Conservation (phyloP, 2,113 vertebrate species). For the Dermatemys mawii region DNA sequence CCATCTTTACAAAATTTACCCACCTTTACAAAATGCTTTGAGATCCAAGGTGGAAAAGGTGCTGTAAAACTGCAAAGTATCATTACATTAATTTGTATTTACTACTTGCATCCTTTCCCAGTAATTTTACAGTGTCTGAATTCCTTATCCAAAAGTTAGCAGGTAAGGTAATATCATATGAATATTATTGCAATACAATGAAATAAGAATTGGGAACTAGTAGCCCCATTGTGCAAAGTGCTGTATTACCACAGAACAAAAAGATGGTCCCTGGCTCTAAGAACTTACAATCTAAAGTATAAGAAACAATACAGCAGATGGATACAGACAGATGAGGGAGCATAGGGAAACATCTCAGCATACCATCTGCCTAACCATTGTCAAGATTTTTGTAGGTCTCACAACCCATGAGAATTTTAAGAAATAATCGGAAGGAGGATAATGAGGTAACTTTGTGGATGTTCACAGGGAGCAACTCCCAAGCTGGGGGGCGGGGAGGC, state of each 20-base stretch:
- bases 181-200: background rate
- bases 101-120: background rate
- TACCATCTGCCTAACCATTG: background rate
- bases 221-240: background rate
- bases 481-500: background rate
- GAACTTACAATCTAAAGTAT: background rate
- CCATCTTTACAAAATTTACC: background rate
- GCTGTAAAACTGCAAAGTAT: background rate
- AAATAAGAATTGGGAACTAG: background rate
- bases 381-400: background rate
- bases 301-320: background rate
- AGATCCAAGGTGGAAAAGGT: background rate
- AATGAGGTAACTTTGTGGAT: background rate
- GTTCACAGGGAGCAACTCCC: background rate
- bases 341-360: background rate
- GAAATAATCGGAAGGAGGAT: accelerated
- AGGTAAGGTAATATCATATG: background rate
- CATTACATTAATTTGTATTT: background rate
- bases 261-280: background rate
- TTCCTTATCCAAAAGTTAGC: background rate
- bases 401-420: background rate
- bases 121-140: background rate
- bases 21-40: background rate
- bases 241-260: background rate
- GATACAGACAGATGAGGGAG: background rate